A percentile compares a stretch with the other conserved stretches of the same genome.
phyloP scores from a whole-genome alignment of 2,888 invertebrate species.

The Rutpela maculata region DNA sequence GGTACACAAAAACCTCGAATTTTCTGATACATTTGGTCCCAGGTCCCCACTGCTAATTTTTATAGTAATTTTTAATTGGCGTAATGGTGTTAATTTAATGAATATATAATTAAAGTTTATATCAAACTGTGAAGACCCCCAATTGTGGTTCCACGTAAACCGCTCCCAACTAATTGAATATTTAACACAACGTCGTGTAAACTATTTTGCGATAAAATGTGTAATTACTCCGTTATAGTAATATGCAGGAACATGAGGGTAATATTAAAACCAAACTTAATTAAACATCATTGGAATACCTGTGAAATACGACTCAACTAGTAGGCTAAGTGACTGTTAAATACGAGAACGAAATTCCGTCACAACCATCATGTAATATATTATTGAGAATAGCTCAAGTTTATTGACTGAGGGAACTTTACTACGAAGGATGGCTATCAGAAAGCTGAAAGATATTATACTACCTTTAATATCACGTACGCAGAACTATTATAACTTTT shows the following conservation, averaged over 20 bases:
- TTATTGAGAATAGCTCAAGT: background rate
- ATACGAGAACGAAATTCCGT: background rate
- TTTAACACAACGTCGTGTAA: background rate
- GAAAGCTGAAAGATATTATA: slow-evolving; percentile 16
- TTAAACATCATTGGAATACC: slow-evolving; percentile 12
- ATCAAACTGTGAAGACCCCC: too few relatives aligned
- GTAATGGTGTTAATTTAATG: too few relatives aligned
- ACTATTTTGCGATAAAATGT: background rate
- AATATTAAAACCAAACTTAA: slow-evolving; percentile 7
- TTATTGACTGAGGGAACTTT: slow-evolving; percentile 12
- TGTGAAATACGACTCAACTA: background rate
- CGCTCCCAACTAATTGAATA: background rate
- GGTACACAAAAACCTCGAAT: too few relatives aligned
- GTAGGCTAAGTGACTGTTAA: background rate
- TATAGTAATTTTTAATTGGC: too few relatives aligned
- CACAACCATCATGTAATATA: background rate
- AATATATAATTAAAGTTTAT: too few relatives aligned
- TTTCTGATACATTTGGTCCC: too few relatives aligned
- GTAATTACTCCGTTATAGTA: background rate
- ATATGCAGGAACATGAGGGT: background rate
- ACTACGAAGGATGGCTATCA: background rate
- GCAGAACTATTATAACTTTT: slow-evolving; percentile 7
- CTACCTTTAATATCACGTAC: slow-evolving; percentile 2
- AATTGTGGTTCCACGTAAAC: too few relatives aligned
- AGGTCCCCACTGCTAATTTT: too few relatives aligned